These are phyloP conservation scores for Zosterops lateralis DNA, from an alignment of 2,113 vertebrate genomes.

Conservation along the genomic window DNA sequence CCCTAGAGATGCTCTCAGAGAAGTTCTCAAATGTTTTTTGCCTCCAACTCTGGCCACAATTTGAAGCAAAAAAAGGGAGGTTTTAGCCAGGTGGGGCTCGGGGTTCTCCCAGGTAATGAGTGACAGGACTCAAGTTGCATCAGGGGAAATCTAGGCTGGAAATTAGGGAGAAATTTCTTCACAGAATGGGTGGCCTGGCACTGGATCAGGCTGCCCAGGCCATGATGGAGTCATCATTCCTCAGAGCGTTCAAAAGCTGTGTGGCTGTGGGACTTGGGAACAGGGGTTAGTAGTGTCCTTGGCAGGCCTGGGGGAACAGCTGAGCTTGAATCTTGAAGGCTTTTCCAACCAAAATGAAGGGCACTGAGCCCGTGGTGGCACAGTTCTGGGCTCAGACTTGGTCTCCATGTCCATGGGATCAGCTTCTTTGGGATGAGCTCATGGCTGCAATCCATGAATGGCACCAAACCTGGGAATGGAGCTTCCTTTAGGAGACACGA, in stretches of 20 bases:
- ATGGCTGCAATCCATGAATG: background rate
- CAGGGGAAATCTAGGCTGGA: background rate
- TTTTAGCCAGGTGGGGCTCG: accelerated
- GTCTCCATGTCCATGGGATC: background rate
- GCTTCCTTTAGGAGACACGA: background rate
- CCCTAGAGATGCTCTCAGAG: background rate
- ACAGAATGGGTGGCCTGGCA: background rate
- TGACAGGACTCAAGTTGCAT: background rate
- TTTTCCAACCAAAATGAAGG: background rate
- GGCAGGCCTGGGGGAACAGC: background rate
- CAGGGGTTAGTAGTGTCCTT: no score
- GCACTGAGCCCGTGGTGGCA: background rate
- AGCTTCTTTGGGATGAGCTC: background rate
- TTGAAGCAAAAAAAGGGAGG: background rate
- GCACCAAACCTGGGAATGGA: background rate
- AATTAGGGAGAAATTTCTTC: background rate
- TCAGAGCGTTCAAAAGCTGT: background rate
- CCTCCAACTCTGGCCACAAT: background rate
- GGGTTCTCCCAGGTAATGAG: background rate
- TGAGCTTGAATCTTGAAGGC: background rate
- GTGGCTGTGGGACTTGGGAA: background rate
- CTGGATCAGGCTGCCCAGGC: background rate
- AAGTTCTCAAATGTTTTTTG: background rate
- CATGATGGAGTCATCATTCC: background rate
- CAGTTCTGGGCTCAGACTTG: background rate